Evolutionary conservation across 1,140 invertebrate species (phyloP).

Genomic region (Hormaphis cornu): DNA sequence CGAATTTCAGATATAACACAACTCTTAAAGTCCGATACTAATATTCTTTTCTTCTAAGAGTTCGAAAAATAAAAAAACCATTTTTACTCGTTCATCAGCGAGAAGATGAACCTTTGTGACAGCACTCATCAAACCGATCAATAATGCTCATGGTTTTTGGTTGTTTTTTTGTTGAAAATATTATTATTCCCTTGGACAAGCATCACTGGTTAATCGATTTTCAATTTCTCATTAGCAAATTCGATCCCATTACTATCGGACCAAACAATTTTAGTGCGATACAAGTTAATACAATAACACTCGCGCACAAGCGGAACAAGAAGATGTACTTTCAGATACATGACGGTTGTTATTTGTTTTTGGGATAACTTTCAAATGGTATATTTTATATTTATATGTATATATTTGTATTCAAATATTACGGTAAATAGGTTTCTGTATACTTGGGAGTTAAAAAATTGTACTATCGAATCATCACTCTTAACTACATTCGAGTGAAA

Average conservation of each 20-base stretch:
- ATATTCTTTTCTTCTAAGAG: background rate
- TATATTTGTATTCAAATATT: no score
- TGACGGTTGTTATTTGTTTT: no score
- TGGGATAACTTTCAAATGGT: background rate
- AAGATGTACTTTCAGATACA: no score
- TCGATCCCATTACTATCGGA: background rate
- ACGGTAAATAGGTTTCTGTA: no score
- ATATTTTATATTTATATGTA: no score
- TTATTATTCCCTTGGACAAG: constrained; percentile 13
- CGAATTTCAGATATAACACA: background rate
- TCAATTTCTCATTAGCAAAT: constrained; percentile 10
- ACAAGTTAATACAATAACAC: background rate
- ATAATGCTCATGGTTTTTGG: background rate
- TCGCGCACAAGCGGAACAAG: background rate
- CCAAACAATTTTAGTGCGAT: no score
- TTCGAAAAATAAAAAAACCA: background rate
- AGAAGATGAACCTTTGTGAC: constrained; percentile 25
- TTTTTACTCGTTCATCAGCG: constrained; percentile 22
- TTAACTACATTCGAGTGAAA: no score
- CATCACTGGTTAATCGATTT: background rate
- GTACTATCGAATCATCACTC: no score
- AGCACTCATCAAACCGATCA: constrained; percentile 10
- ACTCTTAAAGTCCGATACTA: constrained; percentile 2
- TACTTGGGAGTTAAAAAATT: no score
- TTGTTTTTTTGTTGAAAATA: constrained; percentile 1